Evolutionary conservation across 2,797 vertebrate genomes (phyloP), one percentile per base, ranked within the genome.

Genomic region (Cygnus olor): DNA sequence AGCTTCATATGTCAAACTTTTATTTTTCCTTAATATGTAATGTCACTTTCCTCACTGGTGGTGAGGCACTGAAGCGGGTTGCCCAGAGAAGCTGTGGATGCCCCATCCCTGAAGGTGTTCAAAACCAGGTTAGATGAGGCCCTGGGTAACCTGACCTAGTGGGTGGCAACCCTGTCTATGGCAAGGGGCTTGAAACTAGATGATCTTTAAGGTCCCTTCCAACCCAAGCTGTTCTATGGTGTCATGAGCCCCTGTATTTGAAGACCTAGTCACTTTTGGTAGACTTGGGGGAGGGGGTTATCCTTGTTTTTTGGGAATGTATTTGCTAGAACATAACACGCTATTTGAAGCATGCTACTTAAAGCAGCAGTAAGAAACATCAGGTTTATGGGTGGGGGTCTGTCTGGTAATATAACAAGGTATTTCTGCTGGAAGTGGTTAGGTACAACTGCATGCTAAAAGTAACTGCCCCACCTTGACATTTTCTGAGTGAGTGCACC

Each of bases 301-400:
- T 14, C 9, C 18, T 6, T 34, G 11, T 32, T 15, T 66, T 78
- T 36, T 7, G 16, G 12, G 17, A 58, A 49, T 27, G 9, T 18
- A 4, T 56, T 78, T 61, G 11, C 14, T 56, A 0, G 2, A 77
- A 12, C 2, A 0, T 42, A 69, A 5, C 9, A 7, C 12, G 9
- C 27, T 3, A 4, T 68, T 83, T 42, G 40, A 74, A 80, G 40
- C 1, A 2, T 36, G 2, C 9, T 22, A 6, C 7, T 72, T 60
- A 5, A 0, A 53, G 11, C 14, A 61, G 40, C 1, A 3, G 27
- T 15, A 49, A 32, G 21, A 11, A 60, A 13, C 38, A 77, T 38
- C 27, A 61, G 45, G 36, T 10, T 44, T 34, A 47, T 44, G 66
- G 66, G 38, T 36, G 20, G 34, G 7, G 25, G 21, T 86, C 61